Evolutionary conservation across 2,888 invertebrate species (phyloP).

Genomic region (Ornithoptera alexandrae): DNA sequence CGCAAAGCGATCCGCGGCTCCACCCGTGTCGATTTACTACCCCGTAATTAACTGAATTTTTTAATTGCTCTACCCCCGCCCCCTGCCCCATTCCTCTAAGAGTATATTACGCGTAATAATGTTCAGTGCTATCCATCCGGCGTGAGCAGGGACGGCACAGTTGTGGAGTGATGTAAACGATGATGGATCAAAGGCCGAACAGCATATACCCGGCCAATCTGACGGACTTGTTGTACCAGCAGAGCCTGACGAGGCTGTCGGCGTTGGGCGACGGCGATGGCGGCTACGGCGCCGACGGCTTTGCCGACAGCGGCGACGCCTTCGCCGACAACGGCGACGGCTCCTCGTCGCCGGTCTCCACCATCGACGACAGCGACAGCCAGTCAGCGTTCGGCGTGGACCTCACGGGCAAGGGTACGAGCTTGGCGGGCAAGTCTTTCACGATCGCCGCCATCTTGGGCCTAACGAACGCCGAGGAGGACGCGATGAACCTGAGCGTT

Average conservation of each 20-base stretch:
- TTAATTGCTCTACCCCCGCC: no score
- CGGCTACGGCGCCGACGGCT: conserved; percentile 49
- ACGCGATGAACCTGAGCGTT: conserved; percentile 79
- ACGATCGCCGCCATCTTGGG: conserved; percentile 94
- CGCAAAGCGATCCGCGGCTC: conserved; percentile 51
- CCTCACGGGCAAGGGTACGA: conserved; percentile 66
- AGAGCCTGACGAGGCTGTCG: conserved; percentile 54
- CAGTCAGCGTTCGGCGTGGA: conserved; percentile 70
- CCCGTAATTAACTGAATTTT: conserved; percentile 31
- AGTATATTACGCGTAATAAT: background rate
- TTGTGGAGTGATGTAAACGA: conserved; percentile 39
- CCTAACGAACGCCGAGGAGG: conserved; percentile 78
- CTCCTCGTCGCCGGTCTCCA: conserved; percentile 61
- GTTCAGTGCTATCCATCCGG: background rate
- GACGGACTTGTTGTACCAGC: conserved; percentile 65
- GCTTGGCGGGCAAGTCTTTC: conserved; percentile 85
- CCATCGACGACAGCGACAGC: conserved; percentile 64
- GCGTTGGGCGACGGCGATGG: conserved; percentile 53
- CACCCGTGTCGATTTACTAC: conserved; percentile 31
- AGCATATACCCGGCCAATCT: conserved; percentile 59
- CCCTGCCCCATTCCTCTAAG: no score
- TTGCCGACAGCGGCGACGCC: conserved; percentile 47
- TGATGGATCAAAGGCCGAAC: conserved; percentile 65
- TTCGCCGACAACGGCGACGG: conserved; percentile 39
- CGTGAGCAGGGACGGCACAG: background rate